phyloP scores from a whole-genome alignment of 2,113 vertebrate genomes.

The Periophthalmodon schlosseri region DNA sequence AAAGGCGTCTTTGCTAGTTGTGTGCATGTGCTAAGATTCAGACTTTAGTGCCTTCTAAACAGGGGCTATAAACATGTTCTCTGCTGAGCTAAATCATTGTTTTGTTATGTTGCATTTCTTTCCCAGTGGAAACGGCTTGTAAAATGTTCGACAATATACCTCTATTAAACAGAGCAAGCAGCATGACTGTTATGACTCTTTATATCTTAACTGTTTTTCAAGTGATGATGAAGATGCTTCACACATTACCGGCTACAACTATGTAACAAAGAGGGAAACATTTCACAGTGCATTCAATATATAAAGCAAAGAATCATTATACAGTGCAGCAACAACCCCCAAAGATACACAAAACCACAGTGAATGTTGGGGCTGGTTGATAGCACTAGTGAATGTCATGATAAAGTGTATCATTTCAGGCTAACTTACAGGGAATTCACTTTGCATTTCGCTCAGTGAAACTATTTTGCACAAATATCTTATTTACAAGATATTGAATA shows the following conservation, averaged over 20 bases:
- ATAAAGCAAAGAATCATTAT: too few relatives aligned
- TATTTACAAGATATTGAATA: not conserved
- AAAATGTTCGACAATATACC: constrained; percentile 77
- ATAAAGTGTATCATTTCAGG: too few relatives aligned
- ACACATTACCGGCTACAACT: not conserved
- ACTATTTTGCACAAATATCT: not conserved
- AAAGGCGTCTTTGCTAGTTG: constrained; percentile 61
- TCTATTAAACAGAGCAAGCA: constrained; percentile 77
- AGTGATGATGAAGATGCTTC: not conserved
- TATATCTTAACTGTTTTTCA: not conserved
- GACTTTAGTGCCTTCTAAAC: constrained; percentile 67
- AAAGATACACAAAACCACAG: too few relatives aligned
- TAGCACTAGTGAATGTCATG: too few relatives aligned
- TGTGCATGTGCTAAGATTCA: constrained; percentile 64
- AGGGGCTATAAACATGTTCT: constrained; percentile 56
- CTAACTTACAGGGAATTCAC: too few relatives aligned
- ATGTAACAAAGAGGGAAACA: too few relatives aligned
- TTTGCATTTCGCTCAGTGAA: not conserved
- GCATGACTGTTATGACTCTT: constrained; percentile 41
- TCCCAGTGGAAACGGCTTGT: constrained; percentile 70
- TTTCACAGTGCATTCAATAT: too few relatives aligned
- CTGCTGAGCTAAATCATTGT: constrained; percentile 58
- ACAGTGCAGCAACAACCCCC: too few relatives aligned
- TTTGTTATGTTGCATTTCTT: constrained; percentile 67
- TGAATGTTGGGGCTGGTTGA: too few relatives aligned